A percentile compares a stretch with the other conserved stretches of the same genome.
These are phyloP conservation scores for Trichopria drosophilae DNA, from an alignment of 2,888 invertebrate genomes.

Conservation along the genomic window DNA sequence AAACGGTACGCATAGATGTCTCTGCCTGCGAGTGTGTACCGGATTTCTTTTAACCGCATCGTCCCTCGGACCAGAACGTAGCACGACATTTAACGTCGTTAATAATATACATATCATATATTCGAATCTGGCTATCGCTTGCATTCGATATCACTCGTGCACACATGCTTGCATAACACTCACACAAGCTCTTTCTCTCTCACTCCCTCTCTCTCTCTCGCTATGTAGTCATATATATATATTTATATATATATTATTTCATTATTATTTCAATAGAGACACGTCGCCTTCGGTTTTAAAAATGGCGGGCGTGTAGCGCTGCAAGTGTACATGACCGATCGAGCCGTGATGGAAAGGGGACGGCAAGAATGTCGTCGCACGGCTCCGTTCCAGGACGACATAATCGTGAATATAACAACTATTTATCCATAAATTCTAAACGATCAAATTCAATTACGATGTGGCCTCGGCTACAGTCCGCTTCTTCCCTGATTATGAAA, in stretches of 20 bases:
- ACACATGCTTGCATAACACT: neutral
- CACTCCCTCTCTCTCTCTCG: conserved; percentile 14
- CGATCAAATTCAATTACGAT: conserved; percentile 59
- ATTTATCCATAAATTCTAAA: conserved; percentile 58
- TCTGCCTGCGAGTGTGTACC: conserved; percentile 36
- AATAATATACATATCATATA: conserved; percentile 53
- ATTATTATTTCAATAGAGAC: conserved; percentile 35
- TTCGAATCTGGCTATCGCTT: conserved; percentile 49
- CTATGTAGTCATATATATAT: conserved; percentile 17
- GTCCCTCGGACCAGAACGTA: too few species aligned
- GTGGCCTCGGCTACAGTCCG: conserved; percentile 52
- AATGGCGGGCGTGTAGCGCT: neutral
- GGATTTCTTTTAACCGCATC: too few species aligned
- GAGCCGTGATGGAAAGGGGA: conserved; percentile 30
- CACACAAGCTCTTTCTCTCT: conserved; percentile 18
- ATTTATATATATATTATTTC: conserved; percentile 32
- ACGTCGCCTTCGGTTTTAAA: conserved; percentile 31
- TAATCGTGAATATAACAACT: conserved; percentile 56
- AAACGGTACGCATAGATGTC: conserved; percentile 30
- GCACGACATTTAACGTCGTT: conserved; percentile 51
- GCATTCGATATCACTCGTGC: too few species aligned
- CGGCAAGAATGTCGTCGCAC: conserved; percentile 35
- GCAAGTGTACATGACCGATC: conserved; percentile 30
- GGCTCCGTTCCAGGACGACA: conserved; percentile 45
- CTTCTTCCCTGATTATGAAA: conserved; percentile 39